Percentiles rank a stretch among this genome's conserved stretches.
These are phyloP conservation scores for Lutraria lutraria DNA, from an alignment of 2,888 invertebrate species.

Conservation along the genomic window DNA sequence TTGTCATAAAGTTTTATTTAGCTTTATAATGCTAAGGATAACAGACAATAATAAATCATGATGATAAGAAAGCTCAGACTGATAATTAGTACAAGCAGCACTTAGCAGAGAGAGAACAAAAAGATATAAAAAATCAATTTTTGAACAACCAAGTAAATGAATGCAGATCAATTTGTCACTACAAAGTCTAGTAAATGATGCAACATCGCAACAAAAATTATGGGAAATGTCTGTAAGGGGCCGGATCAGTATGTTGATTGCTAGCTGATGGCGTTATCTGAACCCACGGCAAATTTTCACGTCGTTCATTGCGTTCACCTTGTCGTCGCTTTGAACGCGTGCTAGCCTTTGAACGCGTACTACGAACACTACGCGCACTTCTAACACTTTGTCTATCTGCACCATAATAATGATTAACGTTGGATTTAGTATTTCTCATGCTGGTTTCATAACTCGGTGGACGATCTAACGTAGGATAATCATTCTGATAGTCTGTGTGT, in stretches of 20 bases:
- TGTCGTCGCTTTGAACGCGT: constrained; percentile 64
- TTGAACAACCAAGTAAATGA: not conserved
- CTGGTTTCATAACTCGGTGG: constrained; percentile 83
- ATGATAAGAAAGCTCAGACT: not conserved
- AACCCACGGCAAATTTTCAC: constrained; percentile 82
- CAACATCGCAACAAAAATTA: constrained; percentile 35
- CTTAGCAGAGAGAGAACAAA: not conserved
- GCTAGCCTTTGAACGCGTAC: constrained; percentile 76
- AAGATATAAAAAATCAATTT: not conserved
- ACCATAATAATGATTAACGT: constrained; percentile 72
- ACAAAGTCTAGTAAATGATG: not conserved
- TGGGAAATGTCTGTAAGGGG: constrained; percentile 73
- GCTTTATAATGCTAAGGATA: no score
- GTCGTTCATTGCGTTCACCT: constrained; percentile 63
- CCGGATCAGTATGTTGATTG: constrained; percentile 59
- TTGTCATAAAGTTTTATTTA: not conserved
- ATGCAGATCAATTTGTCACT: not conserved
- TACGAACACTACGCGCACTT: constrained; percentile 79
- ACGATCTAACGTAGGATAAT: constrained; percentile 72
- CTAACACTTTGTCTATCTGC: constrained; percentile 78
- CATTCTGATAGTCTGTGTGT: constrained; percentile 44
- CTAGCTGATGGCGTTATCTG: constrained; percentile 81
- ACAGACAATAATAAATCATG: not conserved
- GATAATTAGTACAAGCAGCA: not conserved
- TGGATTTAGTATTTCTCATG: constrained; percentile 77